Percentiles rank a stretch among this genome's conserved stretches.
Conservation (phyloP, 2,888 invertebrate species). For the Thysanoteuthis rhombus region DNA sequence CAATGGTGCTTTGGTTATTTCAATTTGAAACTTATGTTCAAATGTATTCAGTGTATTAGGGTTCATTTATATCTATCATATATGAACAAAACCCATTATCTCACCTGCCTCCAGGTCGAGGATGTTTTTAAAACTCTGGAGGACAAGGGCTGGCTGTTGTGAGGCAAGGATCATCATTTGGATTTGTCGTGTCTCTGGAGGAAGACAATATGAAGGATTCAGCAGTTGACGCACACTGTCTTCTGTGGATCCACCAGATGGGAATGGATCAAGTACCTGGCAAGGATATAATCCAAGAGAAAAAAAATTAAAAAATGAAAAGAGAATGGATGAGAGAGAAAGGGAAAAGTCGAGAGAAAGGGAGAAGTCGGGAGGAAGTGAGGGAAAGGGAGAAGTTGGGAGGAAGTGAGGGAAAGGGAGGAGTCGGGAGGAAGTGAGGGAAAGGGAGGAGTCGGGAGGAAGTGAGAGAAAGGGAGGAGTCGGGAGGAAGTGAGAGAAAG, state of each 20-base stretch:
- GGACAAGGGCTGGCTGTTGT: background rate
- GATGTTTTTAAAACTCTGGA: background rate
- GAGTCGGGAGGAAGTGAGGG: background rate
- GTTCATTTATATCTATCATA: no score
- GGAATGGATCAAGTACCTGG: slow-evolving; percentile 1
- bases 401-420: no score
- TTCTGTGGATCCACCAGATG: background rate
- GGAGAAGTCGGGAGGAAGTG: background rate
- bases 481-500: background rate
- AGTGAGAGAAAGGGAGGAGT: no score
- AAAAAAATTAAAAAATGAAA: background rate
- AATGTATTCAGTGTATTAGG: no score
- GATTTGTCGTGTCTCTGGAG: slow-evolving; percentile 21
- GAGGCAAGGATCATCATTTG: slow-evolving; percentile 18
- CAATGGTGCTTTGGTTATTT: no score
- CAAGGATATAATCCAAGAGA: background rate
- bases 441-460: no score
- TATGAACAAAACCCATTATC: background rate
- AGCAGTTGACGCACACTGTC: background rate
- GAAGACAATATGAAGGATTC: background rate
- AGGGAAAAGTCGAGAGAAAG: no score
- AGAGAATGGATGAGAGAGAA: background rate
- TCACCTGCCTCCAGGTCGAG: slow-evolving; percentile 17
- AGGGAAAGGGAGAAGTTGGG: background rate
- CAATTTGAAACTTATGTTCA: no score